These are phyloP conservation scores for Burhinus oedicnemus DNA, from an alignment of 2,113 vertebrate genomes.

Conservation along the genomic window DNA sequence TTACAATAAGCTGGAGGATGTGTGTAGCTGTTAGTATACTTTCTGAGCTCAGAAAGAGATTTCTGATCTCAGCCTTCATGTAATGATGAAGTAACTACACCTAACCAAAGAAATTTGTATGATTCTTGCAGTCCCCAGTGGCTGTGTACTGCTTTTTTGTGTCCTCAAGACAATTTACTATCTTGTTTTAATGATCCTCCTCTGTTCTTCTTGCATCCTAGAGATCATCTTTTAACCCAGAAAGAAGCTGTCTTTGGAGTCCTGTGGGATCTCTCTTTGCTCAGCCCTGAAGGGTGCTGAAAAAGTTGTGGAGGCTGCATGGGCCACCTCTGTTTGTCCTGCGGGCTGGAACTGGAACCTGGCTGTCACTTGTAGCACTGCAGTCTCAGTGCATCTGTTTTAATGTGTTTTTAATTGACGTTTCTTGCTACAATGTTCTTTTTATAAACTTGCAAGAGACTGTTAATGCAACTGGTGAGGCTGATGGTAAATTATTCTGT, in stretches of 20 bases:
- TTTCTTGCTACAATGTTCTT: conserved; percentile 28
- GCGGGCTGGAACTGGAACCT: neutral
- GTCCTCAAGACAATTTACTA: neutral
- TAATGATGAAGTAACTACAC: neutral
- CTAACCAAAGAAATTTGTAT: neutral
- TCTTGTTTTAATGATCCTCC: neutral
- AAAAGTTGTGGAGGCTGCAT: neutral
- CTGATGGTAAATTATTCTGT: conserved; percentile 31
- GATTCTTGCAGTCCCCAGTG: neutral
- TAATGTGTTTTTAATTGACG: conserved; percentile 8
- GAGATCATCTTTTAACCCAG: neutral
- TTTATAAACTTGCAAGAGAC: conserved; percentile 34
- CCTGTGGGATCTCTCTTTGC: neutral
- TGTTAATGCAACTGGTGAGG: neutral
- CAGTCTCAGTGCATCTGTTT: neutral
- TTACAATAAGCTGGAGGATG: neutral
- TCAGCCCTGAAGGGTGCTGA: neutral
- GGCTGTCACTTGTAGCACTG: neutral
- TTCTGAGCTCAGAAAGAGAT: neutral
- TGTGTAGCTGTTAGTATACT: neutral
- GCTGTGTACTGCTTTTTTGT: neutral
- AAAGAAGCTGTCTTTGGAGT: neutral
- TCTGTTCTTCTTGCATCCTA: neutral
- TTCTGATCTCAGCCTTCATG: neutral
- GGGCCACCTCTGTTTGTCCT: neutral